phyloP scores from a whole-genome alignment of 1,140 invertebrate genomes.

The Papilio glaucus region DNA sequence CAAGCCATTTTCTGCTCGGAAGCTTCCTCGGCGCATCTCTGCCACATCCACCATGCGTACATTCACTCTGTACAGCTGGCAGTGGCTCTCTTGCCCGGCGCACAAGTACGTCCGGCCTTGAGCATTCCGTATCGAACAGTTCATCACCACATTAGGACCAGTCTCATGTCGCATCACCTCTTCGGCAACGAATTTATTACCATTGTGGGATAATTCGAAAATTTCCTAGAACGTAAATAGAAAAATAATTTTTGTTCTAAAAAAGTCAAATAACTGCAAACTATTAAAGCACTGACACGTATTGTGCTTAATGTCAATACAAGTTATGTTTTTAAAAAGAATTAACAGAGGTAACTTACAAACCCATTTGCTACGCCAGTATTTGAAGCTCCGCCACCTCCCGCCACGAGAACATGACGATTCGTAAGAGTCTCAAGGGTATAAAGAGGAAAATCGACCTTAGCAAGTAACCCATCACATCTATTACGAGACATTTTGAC shows the following conservation, averaged over 20 bases:
- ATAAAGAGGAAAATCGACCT: constrained; percentile 97
- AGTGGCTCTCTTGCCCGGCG: constrained; percentile 95
- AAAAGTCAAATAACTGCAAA: constrained; percentile 33
- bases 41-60: constrained; percentile 85
- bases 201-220: constrained; percentile 94
- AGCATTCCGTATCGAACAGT: constrained; percentile 88
- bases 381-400: constrained; percentile 96
- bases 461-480: constrained; percentile 88
- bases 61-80: constrained; percentile 93
- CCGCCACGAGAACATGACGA: constrained; percentile 96
- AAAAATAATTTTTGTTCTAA: neutral
- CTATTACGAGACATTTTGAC: constrained; percentile 75
- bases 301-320: constrained; percentile 42
- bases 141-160: constrained; percentile 95
- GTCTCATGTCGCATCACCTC: constrained; percentile 95
- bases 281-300: constrained; percentile 60
- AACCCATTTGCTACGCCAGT: constrained; percentile 98
- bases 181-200: constrained; percentile 90
- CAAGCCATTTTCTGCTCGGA: constrained; percentile 79
- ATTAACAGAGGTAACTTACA: constrained; percentile 84
- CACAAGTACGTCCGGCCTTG: constrained; percentile 89
- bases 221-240: constrained; percentile 88
- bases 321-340: constrained; percentile 45
- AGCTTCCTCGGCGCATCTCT: constrained; percentile 76
- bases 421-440: constrained; percentile 94